These are phyloP conservation scores for Ceratina calcarata DNA, from an alignment of 1,140 invertebrate genomes.

Conservation along the genomic window DNA sequence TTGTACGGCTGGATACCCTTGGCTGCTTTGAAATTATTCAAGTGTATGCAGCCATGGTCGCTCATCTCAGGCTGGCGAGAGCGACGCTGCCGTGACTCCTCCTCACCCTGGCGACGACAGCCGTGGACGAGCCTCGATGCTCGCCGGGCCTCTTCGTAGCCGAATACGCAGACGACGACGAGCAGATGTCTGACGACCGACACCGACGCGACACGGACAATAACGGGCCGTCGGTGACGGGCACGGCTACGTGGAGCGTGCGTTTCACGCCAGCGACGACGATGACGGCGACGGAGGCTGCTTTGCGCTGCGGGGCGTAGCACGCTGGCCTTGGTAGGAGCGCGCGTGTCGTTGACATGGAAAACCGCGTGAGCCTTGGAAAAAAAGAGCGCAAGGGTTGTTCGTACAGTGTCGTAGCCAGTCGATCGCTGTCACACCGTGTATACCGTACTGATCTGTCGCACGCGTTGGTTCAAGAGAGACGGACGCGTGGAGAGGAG, in stretches of 20 bases:
- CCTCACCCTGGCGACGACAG: constrained; percentile 21
- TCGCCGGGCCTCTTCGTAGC: constrained; percentile 20
- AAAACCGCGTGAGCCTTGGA: constrained; percentile 69
- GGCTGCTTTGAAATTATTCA: constrained; percentile 88
- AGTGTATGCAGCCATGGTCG: constrained; percentile 87
- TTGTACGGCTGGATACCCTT: constrained; percentile 88
- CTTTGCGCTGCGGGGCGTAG: constrained; percentile 63
- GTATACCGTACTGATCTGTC: constrained; percentile 16
- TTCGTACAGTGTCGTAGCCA: constrained; percentile 29
- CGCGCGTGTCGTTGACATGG: constrained; percentile 76
- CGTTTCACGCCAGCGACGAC: constrained; percentile 14
- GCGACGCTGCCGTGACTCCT: constrained; percentile 50
- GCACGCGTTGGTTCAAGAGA: constrained; percentile 9
- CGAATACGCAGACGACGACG: constrained; percentile 12
- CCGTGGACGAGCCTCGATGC: constrained; percentile 6
- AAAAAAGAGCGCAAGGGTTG: constrained; percentile 57
- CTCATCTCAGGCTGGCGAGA: constrained; percentile 81
- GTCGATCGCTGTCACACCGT: constrained; percentile 44
- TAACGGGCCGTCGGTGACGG: constrained; percentile 17
- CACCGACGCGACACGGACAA: constrained; percentile 8
- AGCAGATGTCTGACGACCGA: background rate
- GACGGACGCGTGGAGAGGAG: background rate
- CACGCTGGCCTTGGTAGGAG: constrained; percentile 72
- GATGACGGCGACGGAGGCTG: constrained; percentile 41
- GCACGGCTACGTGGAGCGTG: constrained; percentile 32